Evolutionary conservation across 2,888 invertebrate species (phyloP), one percentile per base, ranked within the genome.

Genomic region (Apotomis capreana): DNA sequence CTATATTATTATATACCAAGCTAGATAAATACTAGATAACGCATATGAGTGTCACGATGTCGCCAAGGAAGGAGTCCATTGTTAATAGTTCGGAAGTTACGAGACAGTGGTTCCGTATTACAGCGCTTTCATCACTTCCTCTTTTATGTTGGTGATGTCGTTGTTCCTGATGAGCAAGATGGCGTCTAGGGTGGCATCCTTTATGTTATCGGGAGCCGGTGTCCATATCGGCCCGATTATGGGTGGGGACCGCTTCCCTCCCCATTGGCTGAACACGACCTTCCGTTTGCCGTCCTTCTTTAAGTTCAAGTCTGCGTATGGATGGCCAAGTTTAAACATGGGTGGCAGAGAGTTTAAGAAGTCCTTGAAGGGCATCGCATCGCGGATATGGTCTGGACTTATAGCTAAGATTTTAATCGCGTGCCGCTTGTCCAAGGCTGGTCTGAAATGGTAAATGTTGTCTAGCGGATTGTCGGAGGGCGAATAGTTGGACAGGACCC

Each of bases 201-300:
- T 89, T 1, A 85, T 26, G 59, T 86, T 80, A 62, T 85, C 82
- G 0, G 86, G 75, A 0, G 88, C 82, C 0, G 91, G 92, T 0
- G 89, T 90, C 92, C 92, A 92, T 51, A 93, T 91, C 0, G 92
- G 92, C 0, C 92, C 92, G n/a, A 93, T 92, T 51, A 93, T 90
- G 0, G 92, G 92, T 0, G 91, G 90, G 0, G 92, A 88, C 54
- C 92, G 81, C 74, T 93, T 92, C 0, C 93, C 93, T 0, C 92
- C 92, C 93, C 93, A 92, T 15, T 90, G 89, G 75, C 92, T 93
- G 68, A 93, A 93, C 74, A 92, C 92, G 5, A 92, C 89, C 82
- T 92, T 92, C 79, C 92, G 83, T 76, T 92, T 93, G 0, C 92
- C 92, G 71, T 92, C 91, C 68, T 89, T 92, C 77, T 91, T 92